phyloP scores from a whole-genome alignment of 2,113 vertebrate species.

The Aptenodytes patagonicus region DNA sequence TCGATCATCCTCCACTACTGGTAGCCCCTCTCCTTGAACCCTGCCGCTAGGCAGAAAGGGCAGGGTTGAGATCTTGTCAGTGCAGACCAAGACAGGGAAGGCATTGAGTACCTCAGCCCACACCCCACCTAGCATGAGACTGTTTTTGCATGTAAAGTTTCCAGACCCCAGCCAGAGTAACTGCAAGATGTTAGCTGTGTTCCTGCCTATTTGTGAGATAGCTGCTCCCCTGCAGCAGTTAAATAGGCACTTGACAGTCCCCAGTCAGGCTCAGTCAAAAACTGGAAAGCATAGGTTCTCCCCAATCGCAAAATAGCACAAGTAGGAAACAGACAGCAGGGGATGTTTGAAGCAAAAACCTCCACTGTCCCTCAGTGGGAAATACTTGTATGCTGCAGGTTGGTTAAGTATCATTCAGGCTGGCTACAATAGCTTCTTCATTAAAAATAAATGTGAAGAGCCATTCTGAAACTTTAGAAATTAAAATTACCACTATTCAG shows the following conservation, averaged over 20 bases:
- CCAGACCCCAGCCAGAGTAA: background rate
- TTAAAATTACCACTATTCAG: background rate
- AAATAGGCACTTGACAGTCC: background rate
- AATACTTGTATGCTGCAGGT: background rate
- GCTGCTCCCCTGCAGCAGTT: background rate
- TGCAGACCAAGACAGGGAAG: background rate
- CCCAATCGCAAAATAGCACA: background rate
- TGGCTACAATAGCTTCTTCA: background rate
- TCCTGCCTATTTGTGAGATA: background rate
- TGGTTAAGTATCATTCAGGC: background rate
- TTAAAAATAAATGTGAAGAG: background rate
- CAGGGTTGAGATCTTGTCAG: background rate
- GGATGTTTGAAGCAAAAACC: background rate
- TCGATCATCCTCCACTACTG: background rate
- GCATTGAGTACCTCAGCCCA: background rate
- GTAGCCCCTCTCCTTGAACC: background rate
- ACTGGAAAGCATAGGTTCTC: background rate
- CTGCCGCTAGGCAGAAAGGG: background rate
- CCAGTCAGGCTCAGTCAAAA: background rate
- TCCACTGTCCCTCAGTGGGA: background rate
- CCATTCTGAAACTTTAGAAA: background rate
- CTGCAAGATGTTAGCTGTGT: background rate
- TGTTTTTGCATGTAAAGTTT: background rate
- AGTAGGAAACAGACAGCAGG: background rate
- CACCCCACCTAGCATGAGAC: background rate